Evolutionary conservation across 2,888 invertebrate genomes (phyloP).

Genomic region (Ochlodes sylvanus): DNA sequence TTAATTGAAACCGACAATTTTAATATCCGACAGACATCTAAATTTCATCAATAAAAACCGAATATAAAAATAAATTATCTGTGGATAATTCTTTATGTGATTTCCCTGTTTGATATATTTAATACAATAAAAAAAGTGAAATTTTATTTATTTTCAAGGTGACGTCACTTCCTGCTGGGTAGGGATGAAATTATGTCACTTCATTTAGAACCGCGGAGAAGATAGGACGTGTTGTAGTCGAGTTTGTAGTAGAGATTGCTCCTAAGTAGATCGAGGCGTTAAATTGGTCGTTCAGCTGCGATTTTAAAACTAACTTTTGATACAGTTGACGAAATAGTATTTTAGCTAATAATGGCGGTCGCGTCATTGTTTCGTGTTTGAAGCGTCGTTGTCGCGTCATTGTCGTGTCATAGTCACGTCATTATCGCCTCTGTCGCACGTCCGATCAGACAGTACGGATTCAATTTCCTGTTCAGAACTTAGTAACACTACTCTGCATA

Average conservation of each 20-base stretch:
- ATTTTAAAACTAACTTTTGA: not conserved
- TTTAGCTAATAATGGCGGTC: no score
- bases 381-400: no score
- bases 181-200: not conserved
- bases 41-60: constrained; percentile 20
- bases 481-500: no score
- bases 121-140: not conserved
- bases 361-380: no score
- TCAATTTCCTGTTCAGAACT: no score
- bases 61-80: constrained; percentile 21
- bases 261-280: constrained; percentile 3
- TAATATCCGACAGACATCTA: constrained; percentile 9
- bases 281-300: not conserved
- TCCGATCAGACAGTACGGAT: no score
- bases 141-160: not conserved
- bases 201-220: not conserved
- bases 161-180: constrained; percentile 17
- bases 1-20: constrained; percentile 19
- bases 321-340: no score
- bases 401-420: no score
- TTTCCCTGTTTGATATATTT: constrained; percentile 15
- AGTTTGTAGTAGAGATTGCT: constrained; percentile 26
- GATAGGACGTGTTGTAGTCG: not conserved
- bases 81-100: constrained; percentile 4
- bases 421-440: no score